Base-by-base conservation (phyloP, 2,113 vertebrate species). In the Vidua macroura region DNA sequence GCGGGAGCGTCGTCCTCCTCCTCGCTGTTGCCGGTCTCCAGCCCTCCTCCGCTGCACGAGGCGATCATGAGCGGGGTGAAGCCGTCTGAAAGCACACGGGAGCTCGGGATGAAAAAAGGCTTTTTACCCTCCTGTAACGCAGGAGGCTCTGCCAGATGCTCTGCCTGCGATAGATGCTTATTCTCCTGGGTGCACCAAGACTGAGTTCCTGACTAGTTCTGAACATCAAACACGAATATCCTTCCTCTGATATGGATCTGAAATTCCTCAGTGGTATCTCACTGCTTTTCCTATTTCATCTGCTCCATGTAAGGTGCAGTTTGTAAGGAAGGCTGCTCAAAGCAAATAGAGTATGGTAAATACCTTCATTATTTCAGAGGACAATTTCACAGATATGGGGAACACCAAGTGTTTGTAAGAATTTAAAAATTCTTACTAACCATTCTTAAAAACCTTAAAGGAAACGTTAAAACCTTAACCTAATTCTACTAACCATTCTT, bases 61-160 rank as follows among this genome's bases (percentile, higher is more conserved):
- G 99, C 99, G 13, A 99, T 99, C 99, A 99, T 99, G 41, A 99
- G 98, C 0, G 99, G 99, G 1, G 99, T 99, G 97, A 99, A 99
- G 83, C 99, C 99, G 8, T 99, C 99, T 99, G 96, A 31, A 87
- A 35, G 72, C 48, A 35, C 43, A 43, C 44, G 74, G 64, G 49
- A 33, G 14, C 58, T 21, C 4, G 0, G 22, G 75, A 60, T 37
- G 44, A n/a, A 52, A 39, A 85, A 70, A 33, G 76, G 60, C 3
- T 59, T 90, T 56, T 86, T 41, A 46, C 56, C 64, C 68, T 28
- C 88, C 13, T 35, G 33, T 80, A 75, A 85, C 6, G 76, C 87
- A 13, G 92, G 51, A 21, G 16, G 92, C 69, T 94, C 93, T 77
- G 70, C 18, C 7, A 60, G 78, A 76, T 5, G 78, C 44, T 86